phyloP scores from a whole-genome alignment of 2,113 vertebrate genomes.

The Oryzias curvinotus region DNA sequence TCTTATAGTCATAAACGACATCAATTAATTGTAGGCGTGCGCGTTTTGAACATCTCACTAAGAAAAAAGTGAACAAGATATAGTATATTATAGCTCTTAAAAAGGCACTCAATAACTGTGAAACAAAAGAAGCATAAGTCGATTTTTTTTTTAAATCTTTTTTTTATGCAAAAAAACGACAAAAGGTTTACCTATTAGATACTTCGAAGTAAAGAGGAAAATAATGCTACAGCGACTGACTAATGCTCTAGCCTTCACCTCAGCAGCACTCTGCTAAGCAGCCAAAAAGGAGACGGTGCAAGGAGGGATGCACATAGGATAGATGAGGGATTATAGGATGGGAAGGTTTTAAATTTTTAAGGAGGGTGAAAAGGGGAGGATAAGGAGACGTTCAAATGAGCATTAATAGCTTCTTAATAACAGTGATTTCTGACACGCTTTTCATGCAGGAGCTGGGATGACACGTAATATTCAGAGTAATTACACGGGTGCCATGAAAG shows the following conservation, averaged over 20 bases:
- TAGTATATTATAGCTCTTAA: no score
- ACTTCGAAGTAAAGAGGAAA: neutral
- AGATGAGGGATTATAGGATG: conserved; percentile 62
- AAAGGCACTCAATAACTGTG: no score
- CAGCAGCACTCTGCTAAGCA: conserved; percentile 15
- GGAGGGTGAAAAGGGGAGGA: conserved; percentile 22
- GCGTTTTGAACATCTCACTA: no score
- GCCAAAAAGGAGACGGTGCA: neutral
- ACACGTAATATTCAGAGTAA: conserved; percentile 71
- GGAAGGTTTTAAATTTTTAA: conserved; percentile 36
- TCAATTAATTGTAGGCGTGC: no score
- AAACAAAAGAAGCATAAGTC: no score
- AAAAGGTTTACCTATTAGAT: neutral
- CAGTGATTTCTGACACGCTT: conserved; percentile 64
- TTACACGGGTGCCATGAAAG: conserved; percentile 65
- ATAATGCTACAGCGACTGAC: conserved; percentile 3
- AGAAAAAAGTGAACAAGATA: no score
- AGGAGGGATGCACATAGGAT: conserved; percentile 33
- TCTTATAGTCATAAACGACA: no score
- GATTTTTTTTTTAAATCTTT: no score
- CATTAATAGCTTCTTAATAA: conserved; percentile 72
- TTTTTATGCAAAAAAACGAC: neutral
- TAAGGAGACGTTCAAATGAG: conserved; percentile 54
- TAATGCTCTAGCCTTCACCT: conserved; percentile 9
- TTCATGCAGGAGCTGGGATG: conserved; percentile 54